phyloP scores from a whole-genome alignment of 2,797 vertebrate genomes.

The Syngnathus rostellatus region DNA sequence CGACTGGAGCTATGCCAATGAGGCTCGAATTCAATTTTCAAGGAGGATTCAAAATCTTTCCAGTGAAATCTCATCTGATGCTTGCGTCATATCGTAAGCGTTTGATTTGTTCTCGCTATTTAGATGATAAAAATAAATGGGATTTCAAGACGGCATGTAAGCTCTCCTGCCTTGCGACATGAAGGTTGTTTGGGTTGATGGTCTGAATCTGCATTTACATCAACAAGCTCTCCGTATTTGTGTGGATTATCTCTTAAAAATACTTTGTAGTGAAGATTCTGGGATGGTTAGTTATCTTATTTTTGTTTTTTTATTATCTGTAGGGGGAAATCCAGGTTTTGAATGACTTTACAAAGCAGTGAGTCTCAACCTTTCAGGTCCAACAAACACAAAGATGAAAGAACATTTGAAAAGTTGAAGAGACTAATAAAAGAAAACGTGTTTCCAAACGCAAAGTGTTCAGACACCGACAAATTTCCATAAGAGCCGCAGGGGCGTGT shows the following conservation, averaged over 20 bases:
- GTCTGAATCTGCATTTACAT: not conserved
- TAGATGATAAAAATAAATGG: conserved; percentile 2
- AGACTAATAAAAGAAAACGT: not conserved
- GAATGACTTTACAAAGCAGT: not conserved
- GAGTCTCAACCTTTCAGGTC: not conserved
- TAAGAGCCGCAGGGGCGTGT: conserved; percentile 3
- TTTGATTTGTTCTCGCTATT: conserved; percentile 12
- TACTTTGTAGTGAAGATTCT: no score
- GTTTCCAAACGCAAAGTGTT: not conserved
- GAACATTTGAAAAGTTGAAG: not conserved
- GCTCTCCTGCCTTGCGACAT: not conserved
- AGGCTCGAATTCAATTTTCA: conserved; percentile 7
- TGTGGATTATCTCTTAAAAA: no score
- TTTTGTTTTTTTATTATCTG: not conserved
- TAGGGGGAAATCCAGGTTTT: not conserved
- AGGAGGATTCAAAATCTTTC: not conserved
- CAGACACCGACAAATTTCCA: not conserved
- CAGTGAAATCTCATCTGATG: conserved; percentile 15
- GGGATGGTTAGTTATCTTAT: no score
- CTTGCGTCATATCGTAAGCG: conserved; percentile 31
- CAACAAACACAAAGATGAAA: not conserved
- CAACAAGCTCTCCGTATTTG: no score
- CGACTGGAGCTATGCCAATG: not conserved
- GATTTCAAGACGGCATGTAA: not conserved
- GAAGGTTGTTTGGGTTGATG: not conserved